These are phyloP conservation scores for Argya squamiceps DNA, from an alignment of 2,797 vertebrate species.

Conservation along the genomic window DNA sequence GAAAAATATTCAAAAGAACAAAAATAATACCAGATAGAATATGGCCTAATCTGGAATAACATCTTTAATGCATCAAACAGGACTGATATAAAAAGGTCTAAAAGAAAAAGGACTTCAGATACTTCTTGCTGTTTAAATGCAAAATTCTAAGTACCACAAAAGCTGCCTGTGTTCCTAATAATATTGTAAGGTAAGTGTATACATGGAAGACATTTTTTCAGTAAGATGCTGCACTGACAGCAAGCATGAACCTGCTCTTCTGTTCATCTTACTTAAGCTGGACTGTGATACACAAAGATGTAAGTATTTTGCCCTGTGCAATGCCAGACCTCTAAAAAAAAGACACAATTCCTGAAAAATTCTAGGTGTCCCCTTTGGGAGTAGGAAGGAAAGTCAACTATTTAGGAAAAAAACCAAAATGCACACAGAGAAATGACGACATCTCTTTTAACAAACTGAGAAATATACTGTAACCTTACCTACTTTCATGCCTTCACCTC, in stretches of 20 bases:
- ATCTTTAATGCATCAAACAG: background rate
- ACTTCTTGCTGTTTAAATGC: background rate
- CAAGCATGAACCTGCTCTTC: background rate
- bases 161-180: background rate
- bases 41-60: background rate
- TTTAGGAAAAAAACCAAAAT: background rate
- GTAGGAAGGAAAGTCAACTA: background rate
- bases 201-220: background rate
- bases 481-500: background rate
- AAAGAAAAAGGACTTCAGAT: background rate
- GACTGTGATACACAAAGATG: background rate
- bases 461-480: background rate
- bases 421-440: background rate
- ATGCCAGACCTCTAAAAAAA: background rate
- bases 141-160: background rate
- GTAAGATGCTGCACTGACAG: background rate
- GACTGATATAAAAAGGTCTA: background rate
- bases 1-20: conserved; percentile 1
- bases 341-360: background rate
- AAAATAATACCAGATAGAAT: background rate
- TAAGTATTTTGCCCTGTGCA: background rate
- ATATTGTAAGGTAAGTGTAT: background rate
- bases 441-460: background rate
- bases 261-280: background rate
- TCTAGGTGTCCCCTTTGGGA: background rate